phyloP scores from a whole-genome alignment of 2,888 invertebrate genomes.

The Taphrorychus bicolor region DNA sequence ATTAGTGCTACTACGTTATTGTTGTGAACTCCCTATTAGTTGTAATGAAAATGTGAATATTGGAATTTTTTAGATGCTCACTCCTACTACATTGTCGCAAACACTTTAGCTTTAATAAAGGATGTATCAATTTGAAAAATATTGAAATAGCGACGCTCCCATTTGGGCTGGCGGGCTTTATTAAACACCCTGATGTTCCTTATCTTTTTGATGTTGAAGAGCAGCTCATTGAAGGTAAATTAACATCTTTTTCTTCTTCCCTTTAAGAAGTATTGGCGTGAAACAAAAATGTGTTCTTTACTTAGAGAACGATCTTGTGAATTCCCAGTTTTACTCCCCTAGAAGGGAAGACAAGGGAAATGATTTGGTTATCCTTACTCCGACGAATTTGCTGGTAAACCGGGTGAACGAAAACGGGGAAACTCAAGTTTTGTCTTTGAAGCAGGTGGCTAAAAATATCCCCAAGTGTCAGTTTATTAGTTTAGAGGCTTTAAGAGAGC shows the following conservation, averaged over 20 bases:
- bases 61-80: slow-evolving; percentile 44
- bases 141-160: slow-evolving; percentile 52
- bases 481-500: slow-evolving; percentile 40
- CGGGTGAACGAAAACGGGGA: slow-evolving; percentile 33
- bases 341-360: slow-evolving; percentile 48
- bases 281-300: no score
- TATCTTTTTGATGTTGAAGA: slow-evolving; percentile 53
- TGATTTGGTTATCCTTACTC: slow-evolving; percentile 48
- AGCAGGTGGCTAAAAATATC: slow-evolving; percentile 54
- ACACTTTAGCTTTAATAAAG: slow-evolving; percentile 51
- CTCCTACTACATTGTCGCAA: slow-evolving; percentile 55
- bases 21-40: no score
- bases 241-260: neutral
- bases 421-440: slow-evolving; percentile 47
- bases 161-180: slow-evolving; percentile 54
- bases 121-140: slow-evolving; percentile 51
- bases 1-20: neutral
- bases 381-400: slow-evolving; percentile 51
- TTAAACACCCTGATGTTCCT: slow-evolving; percentile 51
- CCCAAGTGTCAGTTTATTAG: slow-evolving; percentile 55
- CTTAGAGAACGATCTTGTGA: slow-evolving; percentile 17
- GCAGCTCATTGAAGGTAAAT: slow-evolving; percentile 38
- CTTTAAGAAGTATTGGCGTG: no score
- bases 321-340: slow-evolving; percentile 54
- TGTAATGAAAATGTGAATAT: neutral